phyloP scores from a whole-genome alignment of 2,113 vertebrate genomes.

The Nymphicus hollandicus region DNA sequence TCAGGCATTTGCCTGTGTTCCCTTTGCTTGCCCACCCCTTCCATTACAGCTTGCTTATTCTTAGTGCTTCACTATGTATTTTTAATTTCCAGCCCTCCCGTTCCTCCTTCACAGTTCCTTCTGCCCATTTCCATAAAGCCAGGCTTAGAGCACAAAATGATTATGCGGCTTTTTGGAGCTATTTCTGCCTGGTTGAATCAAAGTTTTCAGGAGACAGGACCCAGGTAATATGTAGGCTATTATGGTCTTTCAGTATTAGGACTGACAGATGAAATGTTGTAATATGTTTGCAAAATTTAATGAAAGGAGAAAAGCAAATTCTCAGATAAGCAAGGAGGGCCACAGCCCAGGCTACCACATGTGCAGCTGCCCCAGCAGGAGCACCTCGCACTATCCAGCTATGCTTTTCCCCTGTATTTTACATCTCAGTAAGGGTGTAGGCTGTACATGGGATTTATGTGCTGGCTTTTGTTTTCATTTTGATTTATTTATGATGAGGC shows the following conservation, averaged over 20 bases:
- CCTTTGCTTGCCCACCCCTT: not conserved
- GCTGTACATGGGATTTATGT: conserved; percentile 26
- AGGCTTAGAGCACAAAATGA: not conserved
- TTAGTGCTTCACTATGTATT: not conserved
- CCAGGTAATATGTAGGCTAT: conserved; percentile 9
- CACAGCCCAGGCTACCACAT: not conserved
- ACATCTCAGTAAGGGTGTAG: conserved; percentile 5
- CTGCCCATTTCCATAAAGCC: not conserved
- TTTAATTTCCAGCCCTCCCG: not conserved
- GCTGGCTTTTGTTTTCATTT: conserved; percentile 61
- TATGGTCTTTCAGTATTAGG: not conserved
- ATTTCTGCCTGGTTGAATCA: not conserved
- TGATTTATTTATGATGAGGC: conserved; percentile 64
- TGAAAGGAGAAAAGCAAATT: conserved; percentile 59
- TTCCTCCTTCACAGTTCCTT: not conserved
- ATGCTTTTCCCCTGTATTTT: not conserved
- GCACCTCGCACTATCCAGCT: not conserved
- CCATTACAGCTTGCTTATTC: not conserved
- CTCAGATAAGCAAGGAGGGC: conserved; percentile 31
- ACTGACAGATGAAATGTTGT: conserved; percentile 48
- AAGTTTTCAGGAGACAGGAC: conserved; percentile 35
- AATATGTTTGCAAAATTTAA: conserved; percentile 48
- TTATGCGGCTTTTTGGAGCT: not conserved
- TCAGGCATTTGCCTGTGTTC: not conserved
- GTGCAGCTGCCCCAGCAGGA: not conserved